Evolutionary conservation across 2,113 vertebrate genomes (phyloP).

Genomic region (Gavialis gangeticus): DNA sequence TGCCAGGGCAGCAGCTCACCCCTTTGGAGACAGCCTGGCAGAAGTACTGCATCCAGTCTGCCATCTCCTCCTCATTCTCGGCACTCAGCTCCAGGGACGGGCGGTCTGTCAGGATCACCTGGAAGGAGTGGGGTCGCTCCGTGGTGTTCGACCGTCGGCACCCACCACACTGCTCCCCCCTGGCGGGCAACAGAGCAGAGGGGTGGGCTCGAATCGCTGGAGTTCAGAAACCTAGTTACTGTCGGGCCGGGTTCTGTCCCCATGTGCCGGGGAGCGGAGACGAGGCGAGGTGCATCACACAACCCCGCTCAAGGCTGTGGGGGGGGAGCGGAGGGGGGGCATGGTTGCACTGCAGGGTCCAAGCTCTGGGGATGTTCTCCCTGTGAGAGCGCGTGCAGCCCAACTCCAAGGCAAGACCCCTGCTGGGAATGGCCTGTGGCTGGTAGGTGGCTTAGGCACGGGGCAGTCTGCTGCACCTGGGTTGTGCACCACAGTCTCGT

Average conservation of each 20-base stretch:
- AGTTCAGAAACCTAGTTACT: not conserved
- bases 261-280: not conserved
- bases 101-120: constrained; percentile 92
- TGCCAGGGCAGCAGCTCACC: constrained; percentile 76
- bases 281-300: not conserved
- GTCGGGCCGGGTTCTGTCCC: no score
- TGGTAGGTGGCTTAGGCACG: not conserved
- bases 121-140: constrained; percentile 94
- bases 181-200: constrained; percentile 70
- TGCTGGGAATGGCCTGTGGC: no score
- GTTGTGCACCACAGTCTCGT: not conserved
- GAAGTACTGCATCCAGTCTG: constrained; percentile 95
- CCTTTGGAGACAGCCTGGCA: constrained; percentile 98
- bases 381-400: no score
- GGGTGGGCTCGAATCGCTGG: not conserved
- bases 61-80: constrained; percentile 93
- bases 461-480: not conserved
- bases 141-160: constrained; percentile 92
- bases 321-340: no score
- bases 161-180: constrained; percentile 95
- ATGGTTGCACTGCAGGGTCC: not conserved
- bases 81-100: constrained; percentile 94
- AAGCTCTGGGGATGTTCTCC: not conserved
- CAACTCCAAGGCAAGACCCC: no score
- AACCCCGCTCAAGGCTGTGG: not conserved